Evolutionary conservation across 2,797 vertebrate genomes (phyloP).

Genomic region (Parambassis ranga): DNA sequence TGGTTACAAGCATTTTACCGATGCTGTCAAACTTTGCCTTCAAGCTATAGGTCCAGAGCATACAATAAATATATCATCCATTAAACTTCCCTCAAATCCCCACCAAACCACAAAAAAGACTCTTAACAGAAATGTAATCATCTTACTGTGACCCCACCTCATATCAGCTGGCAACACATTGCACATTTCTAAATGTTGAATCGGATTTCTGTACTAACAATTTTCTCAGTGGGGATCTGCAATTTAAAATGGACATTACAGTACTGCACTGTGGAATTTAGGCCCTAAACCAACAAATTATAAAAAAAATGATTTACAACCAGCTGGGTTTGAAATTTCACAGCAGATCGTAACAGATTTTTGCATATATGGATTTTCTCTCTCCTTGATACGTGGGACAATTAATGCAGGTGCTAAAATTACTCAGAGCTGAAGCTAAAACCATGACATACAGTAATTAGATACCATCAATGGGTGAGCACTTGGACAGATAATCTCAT

Average conservation of each 20-base stretch:
- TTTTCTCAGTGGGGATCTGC: not conserved
- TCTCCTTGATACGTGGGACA: not conserved
- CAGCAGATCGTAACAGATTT: not conserved
- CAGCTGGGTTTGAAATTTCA: not conserved
- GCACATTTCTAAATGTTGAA: constrained; percentile 1
- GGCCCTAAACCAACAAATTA: not conserved
- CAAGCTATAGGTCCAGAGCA: not conserved
- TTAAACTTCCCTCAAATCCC: not conserved
- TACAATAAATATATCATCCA: not conserved
- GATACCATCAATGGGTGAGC: not conserved
- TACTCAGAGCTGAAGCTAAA: not conserved
- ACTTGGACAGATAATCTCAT: not conserved
- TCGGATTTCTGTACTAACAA: not conserved
- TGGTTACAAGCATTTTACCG: not conserved
- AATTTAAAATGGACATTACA: not conserved
- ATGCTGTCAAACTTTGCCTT: not conserved
- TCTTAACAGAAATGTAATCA: not conserved
- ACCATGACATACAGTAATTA: not conserved
- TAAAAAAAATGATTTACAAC: no score
- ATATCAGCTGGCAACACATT: not conserved
- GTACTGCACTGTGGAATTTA: not conserved
- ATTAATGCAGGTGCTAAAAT: not conserved
- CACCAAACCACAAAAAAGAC: not conserved
- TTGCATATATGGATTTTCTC: not conserved
- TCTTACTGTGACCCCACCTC: not conserved